Conservation (phyloP, 2,797 vertebrate species). For the Pristis pectinata region DNA sequence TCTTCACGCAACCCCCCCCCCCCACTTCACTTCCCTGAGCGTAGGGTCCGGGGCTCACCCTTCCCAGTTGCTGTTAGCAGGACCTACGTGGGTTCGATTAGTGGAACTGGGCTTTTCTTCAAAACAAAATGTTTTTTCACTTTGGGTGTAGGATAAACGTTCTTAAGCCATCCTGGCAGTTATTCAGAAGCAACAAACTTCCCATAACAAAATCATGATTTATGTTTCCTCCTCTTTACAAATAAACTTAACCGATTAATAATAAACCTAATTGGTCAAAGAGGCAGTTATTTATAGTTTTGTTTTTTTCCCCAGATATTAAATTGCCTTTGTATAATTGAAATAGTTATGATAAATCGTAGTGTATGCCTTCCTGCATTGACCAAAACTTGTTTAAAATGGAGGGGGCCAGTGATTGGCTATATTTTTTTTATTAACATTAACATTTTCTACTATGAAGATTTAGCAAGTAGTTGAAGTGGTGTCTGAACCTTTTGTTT, state of each 20-base stretch:
- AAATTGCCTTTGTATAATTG: too few species aligned
- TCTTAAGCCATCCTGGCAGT: not conserved
- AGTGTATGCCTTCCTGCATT: not conserved
- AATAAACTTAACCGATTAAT: too few species aligned
- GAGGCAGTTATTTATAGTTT: too few species aligned
- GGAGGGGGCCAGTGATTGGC: not conserved
- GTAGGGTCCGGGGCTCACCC: not conserved
- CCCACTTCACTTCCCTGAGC: not conserved
- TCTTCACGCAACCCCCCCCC: fast-evolving
- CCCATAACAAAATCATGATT: not conserved
- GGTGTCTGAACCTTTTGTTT: not conserved
- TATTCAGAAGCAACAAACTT: not conserved
- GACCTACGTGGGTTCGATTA: not conserved
- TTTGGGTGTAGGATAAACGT: too few species aligned
- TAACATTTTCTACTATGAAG: not conserved
- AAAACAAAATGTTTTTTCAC: too few species aligned
- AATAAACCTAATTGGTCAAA: too few species aligned
- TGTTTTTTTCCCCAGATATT: too few species aligned
- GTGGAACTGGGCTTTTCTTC: not conserved
- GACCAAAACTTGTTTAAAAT: not conserved
- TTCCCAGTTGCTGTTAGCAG: not conserved
- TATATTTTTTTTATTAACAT: too few species aligned
- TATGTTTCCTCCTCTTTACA: too few species aligned
- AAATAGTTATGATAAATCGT: not conserved
- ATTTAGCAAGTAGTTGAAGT: not conserved